Evolutionary conservation across 2,113 vertebrate genomes (phyloP), one percentile per base, ranked within the genome.

Genomic region (Odocoileus hemionus): DNA sequence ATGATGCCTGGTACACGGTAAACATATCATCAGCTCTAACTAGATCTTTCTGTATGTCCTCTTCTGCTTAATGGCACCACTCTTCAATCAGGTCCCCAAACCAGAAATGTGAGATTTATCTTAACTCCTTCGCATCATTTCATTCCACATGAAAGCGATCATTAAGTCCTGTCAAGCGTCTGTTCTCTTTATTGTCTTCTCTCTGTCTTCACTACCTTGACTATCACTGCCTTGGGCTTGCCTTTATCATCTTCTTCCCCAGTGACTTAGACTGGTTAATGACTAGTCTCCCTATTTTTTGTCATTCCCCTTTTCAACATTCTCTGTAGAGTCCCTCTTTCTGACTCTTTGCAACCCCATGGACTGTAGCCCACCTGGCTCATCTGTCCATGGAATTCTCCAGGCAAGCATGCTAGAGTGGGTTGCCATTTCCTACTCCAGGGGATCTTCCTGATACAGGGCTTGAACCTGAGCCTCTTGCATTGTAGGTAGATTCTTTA

Each of bases 101-200:
- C n/a, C 60, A 60, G 39, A 93, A 43, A 60, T 83, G 61, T 33
- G 58, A 92, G 50, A 43, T 52, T 43, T 47, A 47, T 54, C 70
- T 26, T 33, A 43, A 78, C 13, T 64, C 47, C 50, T 45, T 30
- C 47, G 16, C 23, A 12, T 93, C 26, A 23, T 43, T 52, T 8
- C 52, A 25, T 91, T 82, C 47, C 60, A 55, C 23, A n/a, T 60
- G 36, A n/a, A 91, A n/a, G 26, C 0, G 5, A 25, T 58, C 33
- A 83, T 36, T 25, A 39, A 64, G 30, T 89, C 39, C 45, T 47
- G 17, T 21, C 25, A 39, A 19, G 50, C 52, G 5, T 54, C 25
- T 7, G 0, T 91, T 79, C 21, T 76, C 43, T 96, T 47, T 84
- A 43, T 13, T 84, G 23, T 84, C 30, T 67, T 93, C 33, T 96